A percentile compares a stretch with the other conserved stretches of the same genome.
These are phyloP conservation scores for Lottia scabra DNA, from an alignment of 2,888 invertebrate species.

Conservation along the genomic window DNA sequence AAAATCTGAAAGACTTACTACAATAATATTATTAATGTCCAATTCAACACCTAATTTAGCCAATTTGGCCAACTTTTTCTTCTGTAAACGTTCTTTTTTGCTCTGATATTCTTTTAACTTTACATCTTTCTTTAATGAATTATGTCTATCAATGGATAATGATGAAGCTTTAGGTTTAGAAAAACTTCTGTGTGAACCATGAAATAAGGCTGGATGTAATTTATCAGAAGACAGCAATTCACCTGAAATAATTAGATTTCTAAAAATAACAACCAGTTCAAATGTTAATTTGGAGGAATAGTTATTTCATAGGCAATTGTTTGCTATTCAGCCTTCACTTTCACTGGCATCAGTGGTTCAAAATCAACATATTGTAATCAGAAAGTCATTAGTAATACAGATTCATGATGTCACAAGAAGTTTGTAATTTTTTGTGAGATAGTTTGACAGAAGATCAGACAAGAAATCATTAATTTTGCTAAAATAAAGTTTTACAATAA, in stretches of 20 bases:
- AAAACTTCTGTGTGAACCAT: constrained; percentile 38
- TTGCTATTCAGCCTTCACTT: too few relatives aligned
- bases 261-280: too few relatives aligned
- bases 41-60: constrained; percentile 36
- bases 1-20: not conserved
- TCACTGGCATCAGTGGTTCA: too few relatives aligned
- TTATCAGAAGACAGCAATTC: constrained; percentile 42
- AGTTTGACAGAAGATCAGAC: too few relatives aligned
- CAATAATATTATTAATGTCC: not conserved
- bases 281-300: too few relatives aligned
- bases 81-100: constrained; percentile 24
- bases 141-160: constrained; percentile 37
- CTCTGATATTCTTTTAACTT: constrained; percentile 24
- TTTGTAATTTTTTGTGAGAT: too few relatives aligned
- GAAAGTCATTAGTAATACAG: too few relatives aligned
- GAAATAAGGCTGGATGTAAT: constrained; percentile 52
- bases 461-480: too few relatives aligned
- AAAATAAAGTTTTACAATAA: too few relatives aligned
- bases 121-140: constrained; percentile 32
- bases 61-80: constrained; percentile 31
- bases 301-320: too few relatives aligned
- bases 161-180: constrained; percentile 24
- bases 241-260: constrained; percentile 38
- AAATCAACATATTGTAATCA: too few relatives aligned
- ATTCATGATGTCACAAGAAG: too few relatives aligned